phyloP scores from a whole-genome alignment of 2,113 vertebrate species.

The Aleadryas rufinucha region DNA sequence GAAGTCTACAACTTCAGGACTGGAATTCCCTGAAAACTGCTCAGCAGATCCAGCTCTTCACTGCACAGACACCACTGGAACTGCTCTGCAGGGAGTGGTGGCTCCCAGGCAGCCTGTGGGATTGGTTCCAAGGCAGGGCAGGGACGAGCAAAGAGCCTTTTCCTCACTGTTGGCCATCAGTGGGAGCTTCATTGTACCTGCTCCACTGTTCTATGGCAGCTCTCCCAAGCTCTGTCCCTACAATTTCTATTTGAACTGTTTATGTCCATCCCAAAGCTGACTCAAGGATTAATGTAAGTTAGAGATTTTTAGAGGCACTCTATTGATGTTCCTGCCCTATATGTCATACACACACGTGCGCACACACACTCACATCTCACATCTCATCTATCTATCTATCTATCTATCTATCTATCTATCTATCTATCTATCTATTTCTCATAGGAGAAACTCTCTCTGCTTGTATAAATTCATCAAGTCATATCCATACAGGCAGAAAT shows the following conservation, averaged over 20 bases:
- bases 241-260: background rate
- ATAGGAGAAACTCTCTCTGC: background rate
- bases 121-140: background rate
- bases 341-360: background rate
- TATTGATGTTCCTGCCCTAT: background rate
- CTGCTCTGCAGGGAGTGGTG: background rate
- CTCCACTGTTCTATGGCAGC: background rate
- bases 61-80: background rate
- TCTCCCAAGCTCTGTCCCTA: background rate
- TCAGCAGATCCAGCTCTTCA: background rate
- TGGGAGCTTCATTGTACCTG: fast-evolving
- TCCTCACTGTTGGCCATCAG: background rate
- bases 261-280: background rate
- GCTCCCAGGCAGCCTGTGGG: background rate
- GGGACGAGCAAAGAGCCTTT: background rate
- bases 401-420: background rate
- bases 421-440: background rate
- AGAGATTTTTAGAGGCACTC: background rate
- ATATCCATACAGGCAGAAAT: background rate
- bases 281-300: background rate
- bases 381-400: background rate
- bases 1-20: background rate
- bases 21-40: background rate
- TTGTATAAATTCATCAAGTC: background rate
- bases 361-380: too few species aligned